phyloP scores from a whole-genome alignment of 2,113 vertebrate genomes.

The Cinclus mexicanus region DNA sequence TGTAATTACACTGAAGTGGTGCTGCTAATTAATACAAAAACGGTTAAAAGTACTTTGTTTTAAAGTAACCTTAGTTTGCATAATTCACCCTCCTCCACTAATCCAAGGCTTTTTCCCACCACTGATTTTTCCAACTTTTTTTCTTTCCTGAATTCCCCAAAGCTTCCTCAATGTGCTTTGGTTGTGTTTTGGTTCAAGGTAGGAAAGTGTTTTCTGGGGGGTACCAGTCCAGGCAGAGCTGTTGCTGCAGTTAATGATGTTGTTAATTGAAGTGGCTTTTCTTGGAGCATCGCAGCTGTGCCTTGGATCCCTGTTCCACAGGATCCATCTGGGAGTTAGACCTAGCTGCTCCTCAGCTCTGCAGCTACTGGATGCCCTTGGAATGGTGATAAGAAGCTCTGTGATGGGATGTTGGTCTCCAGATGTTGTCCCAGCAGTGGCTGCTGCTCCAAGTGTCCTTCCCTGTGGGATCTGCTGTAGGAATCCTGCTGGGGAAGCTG shows the following conservation, averaged over 20 bases:
- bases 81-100: neutral
- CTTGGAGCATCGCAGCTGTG: neutral
- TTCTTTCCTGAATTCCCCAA: neutral
- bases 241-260: neutral
- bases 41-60: neutral
- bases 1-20: neutral
- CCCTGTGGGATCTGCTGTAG: neutral
- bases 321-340: neutral
- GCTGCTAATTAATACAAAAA: neutral
- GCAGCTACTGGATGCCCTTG: neutral
- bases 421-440: neutral
- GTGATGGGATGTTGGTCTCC: neutral
- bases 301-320: neutral
- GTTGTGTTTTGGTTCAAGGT: neutral
- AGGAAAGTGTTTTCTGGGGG: neutral
- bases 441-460: neutral
- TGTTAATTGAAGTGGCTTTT: neutral
- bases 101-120: neutral
- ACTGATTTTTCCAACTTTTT: neutral
- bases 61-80: neutral
- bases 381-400: neutral
- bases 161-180: neutral
- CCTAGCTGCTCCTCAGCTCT: neutral
- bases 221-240: neutral
- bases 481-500: neutral